phyloP scores from a whole-genome alignment of 2,797 vertebrate species.

The Rhyacichthys aspro region DNA sequence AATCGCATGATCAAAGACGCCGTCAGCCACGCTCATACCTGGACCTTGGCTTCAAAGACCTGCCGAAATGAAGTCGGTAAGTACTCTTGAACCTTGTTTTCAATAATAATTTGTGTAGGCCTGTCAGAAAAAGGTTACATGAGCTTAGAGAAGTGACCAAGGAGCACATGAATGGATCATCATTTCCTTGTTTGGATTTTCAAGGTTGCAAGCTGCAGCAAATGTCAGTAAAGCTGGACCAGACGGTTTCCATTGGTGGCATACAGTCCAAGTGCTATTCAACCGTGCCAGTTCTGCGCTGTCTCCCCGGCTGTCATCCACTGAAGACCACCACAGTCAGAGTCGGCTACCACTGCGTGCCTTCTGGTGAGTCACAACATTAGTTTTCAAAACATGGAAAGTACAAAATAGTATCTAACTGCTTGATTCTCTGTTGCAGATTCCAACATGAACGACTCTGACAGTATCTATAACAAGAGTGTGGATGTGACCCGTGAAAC shows the following conservation, averaged over 20 bases:
- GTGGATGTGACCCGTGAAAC: slow-evolving; percentile 65
- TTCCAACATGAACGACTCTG: slow-evolving; percentile 50
- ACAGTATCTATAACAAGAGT: slow-evolving; percentile 71
- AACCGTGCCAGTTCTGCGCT: slow-evolving; percentile 78
- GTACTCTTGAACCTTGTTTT: neutral
- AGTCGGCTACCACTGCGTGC: slow-evolving; percentile 77
- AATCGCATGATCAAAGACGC: slow-evolving; percentile 70
- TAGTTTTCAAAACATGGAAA: neutral
- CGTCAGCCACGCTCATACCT: slow-evolving; percentile 81
- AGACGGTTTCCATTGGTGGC: slow-evolving; percentile 55
- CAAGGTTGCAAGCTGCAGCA: slow-evolving; percentile 74
- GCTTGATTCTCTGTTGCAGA: slow-evolving; percentile 54
- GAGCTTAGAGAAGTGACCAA: too few relatives aligned
- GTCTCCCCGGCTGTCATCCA: slow-evolving; percentile 71
- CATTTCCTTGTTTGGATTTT: slow-evolving; percentile 3
- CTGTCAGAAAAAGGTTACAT: neutral
- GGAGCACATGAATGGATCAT: too few relatives aligned
- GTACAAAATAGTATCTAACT: neutral
- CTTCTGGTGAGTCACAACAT: slow-evolving; percentile 65
- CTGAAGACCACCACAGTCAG: slow-evolving; percentile 64
- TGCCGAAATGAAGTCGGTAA: slow-evolving; percentile 76
- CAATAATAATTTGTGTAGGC: too few relatives aligned
- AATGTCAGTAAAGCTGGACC: slow-evolving; percentile 77
- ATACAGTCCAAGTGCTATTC: slow-evolving; percentile 78
- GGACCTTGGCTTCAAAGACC: slow-evolving; percentile 79